Base-by-base conservation (phyloP, 64 coral and sea anemone genomes). In the Pocillopora verrucosa region DNA sequence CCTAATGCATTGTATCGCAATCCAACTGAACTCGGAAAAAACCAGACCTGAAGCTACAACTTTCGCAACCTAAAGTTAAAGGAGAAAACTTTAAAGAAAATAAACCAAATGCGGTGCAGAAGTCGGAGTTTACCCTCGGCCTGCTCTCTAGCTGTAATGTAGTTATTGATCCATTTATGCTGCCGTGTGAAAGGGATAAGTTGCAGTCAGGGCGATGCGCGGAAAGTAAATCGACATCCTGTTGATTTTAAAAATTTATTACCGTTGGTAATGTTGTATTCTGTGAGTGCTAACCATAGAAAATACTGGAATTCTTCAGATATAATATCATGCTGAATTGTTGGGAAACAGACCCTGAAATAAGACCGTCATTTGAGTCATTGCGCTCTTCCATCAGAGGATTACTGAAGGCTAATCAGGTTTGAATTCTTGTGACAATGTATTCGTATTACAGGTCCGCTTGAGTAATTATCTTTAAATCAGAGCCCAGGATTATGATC, bases 311-410 rank as follows among this genome's bases (percentile, higher is more conserved):
- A 56, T 41, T 77, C 56, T 77, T 56, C 12, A 83, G 80, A 11
- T 83, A 83, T 19, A 34, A 34, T 7, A 67, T 83, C 15, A 83
- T 83, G 80, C 22, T 65, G 80, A 62, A 67, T 38, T 83, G 80
- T 19, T 83, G 80, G 80, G 16, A 83, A 67, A 83, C 61, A 16
- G 80, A 83, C 0, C 80, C 80, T 41, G 80, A 67, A 37, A 24
- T n/a, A 30, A 65, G 80, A 41, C 80, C 80, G 10, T 83, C 80
- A 68, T 83, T 83, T 67, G 61, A 83, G 20, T 19, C 16, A n/a
- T 34, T 83, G 60, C 38, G 80, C 51, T 20, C 16, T 63, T 37
- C 63, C 22, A 83, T 83, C 80, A 65, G 34, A 51, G 16, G 36
- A 34, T 61, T 83, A 36, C 30, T 30, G 61, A 67, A 17, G 12